Conservation (phyloP, 2,113 vertebrate genomes). For the Albula glossodonta region DNA sequence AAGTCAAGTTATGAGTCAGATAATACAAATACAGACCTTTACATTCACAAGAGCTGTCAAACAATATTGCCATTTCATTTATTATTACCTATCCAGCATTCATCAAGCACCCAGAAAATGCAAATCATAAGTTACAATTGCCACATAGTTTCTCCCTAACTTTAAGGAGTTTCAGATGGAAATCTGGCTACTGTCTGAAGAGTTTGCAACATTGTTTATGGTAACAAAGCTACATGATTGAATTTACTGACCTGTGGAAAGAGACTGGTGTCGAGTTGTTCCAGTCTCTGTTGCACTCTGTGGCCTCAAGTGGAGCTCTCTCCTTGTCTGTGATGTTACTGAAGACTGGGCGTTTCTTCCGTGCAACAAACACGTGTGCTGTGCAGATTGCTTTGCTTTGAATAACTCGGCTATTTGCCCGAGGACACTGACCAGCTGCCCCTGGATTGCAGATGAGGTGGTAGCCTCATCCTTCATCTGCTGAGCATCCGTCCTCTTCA, state of each 20-base stretch:
- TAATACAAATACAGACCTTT: too few relatives aligned
- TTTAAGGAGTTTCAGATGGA: not conserved
- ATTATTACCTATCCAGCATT: too few relatives aligned
- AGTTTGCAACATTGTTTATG: not conserved
- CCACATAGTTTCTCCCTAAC: not conserved
- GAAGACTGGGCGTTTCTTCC: not conserved
- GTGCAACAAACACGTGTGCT: not conserved
- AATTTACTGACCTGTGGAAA: not conserved
- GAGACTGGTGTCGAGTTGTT: not conserved
- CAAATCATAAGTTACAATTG: not conserved
- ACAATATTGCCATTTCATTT: too few relatives aligned
- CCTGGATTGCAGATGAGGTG: not conserved
- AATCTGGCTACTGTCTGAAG: not conserved
- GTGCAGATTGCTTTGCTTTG: not conserved
- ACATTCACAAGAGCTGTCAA: too few relatives aligned
- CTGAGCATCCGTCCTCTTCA: not conserved
- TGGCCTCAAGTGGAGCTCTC: not conserved
- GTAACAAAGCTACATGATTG: not conserved
- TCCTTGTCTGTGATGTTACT: not conserved
- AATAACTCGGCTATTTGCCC: not conserved
- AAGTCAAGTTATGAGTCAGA: too few relatives aligned
- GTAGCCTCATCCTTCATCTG: not conserved
- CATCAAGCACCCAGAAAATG: not conserved
- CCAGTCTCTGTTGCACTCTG: not conserved
- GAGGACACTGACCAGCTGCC: not conserved